phyloP scores from a whole-genome alignment of 2,797 vertebrate species.

The Semaprochilodus insignis region DNA sequence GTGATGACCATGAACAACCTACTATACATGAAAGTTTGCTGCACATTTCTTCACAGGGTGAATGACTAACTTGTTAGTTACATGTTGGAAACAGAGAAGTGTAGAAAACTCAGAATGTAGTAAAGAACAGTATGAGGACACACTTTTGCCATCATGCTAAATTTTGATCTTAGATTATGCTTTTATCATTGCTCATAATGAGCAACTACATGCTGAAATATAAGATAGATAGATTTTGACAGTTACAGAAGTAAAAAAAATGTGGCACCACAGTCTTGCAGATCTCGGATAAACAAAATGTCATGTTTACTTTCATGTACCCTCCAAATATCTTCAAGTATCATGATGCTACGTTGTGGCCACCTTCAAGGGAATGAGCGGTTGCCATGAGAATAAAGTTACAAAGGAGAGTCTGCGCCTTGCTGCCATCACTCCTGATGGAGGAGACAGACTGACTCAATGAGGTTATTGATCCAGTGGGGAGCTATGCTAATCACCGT shows the following conservation, averaged over 20 bases:
- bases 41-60: not conserved
- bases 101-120: slow-evolving; percentile 46
- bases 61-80: slow-evolving; percentile 10
- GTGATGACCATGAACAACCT: not conserved
- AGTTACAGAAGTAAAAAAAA: too few relatives aligned
- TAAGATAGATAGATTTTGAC: too few relatives aligned
- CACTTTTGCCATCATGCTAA: not conserved
- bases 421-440: slow-evolving; percentile 71
- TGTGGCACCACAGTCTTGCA: too few relatives aligned
- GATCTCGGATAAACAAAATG: too few relatives aligned
- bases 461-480: slow-evolving; percentile 75
- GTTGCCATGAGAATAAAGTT: slow-evolving; percentile 73
- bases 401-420: slow-evolving; percentile 54
- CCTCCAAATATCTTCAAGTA: not conserved
- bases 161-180: not conserved
- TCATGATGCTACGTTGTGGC: not conserved
- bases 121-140: not conserved
- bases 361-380: slow-evolving; percentile 62
- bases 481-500: slow-evolving; percentile 64
- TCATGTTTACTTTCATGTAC: too few relatives aligned
- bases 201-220: too few relatives aligned
- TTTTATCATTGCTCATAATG: not conserved
- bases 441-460: slow-evolving; percentile 71
- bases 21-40: not conserved
- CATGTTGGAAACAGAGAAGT: slow-evolving; percentile 30